A percentile compares a stretch with the other conserved stretches of the same genome.
These are phyloP conservation scores for Mormyrus hasselquistii DNA, from an alignment of 2,797 vertebrate species.

Conservation along the genomic window DNA sequence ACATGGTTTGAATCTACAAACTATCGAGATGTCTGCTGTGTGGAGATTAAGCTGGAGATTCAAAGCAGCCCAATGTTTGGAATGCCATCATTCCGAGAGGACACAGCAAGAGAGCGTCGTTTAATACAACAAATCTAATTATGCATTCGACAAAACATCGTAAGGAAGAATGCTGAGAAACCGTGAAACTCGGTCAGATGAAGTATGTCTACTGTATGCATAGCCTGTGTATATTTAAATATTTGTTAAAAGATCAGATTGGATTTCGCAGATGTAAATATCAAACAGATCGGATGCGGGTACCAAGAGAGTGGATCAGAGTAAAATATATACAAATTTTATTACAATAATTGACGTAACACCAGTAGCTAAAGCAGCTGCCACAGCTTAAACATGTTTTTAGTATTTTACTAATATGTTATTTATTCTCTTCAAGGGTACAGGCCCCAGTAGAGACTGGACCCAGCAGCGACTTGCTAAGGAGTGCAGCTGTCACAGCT, in stretches of 20 bases:
- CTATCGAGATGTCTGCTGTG: neutral
- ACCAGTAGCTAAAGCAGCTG: neutral
- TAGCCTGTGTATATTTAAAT: neutral
- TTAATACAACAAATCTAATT: neutral
- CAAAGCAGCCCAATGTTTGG: neutral
- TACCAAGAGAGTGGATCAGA: neutral
- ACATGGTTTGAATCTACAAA: neutral
- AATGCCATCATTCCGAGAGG: neutral
- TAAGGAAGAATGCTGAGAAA: neutral
- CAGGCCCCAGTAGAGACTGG: neutral
- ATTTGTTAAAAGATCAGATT: neutral
- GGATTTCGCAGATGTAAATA: neutral
- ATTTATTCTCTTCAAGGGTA: neutral
- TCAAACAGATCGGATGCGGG: neutral
- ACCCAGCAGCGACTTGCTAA: neutral
- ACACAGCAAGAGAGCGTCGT: neutral
- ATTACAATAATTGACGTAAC: neutral
- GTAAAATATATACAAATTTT: neutral
- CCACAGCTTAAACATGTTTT: neutral
- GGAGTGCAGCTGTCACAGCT: neutral
- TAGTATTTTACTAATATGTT: neutral
- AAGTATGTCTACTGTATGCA: neutral
- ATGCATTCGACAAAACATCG: neutral
- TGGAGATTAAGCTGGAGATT: neutral
- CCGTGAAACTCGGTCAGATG: neutral